Conservation (phyloP, 2,888 invertebrate species). For the Agrotis segetum region DNA sequence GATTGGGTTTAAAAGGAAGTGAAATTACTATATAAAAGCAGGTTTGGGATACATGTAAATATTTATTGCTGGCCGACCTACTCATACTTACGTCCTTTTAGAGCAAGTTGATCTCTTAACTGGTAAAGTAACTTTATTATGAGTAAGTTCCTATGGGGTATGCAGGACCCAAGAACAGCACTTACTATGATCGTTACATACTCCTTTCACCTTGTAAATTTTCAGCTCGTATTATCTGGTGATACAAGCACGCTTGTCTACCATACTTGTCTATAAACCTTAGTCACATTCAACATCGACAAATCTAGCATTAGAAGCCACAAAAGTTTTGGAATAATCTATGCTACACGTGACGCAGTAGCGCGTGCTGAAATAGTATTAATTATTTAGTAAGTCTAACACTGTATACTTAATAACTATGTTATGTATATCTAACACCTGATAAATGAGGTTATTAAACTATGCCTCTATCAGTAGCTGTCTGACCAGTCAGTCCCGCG, state of each 20-base stretch:
- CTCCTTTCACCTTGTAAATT: too few relatives aligned
- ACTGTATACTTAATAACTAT: conserved; percentile 17
- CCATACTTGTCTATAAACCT: neutral
- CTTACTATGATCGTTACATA: too few relatives aligned
- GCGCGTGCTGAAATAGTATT: conserved; percentile 15
- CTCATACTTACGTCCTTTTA: conserved; percentile 16
- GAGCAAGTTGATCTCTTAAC: neutral
- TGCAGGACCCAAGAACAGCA: too few relatives aligned
- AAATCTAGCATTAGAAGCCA: conserved; percentile 34
- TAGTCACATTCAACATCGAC: neutral
- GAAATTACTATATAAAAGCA: conserved; percentile 14
- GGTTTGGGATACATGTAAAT: conserved; percentile 29
- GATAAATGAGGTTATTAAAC: conserved; percentile 20
- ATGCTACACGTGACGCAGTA: conserved; percentile 14
- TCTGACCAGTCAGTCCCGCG: neutral
- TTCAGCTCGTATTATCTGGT: too few relatives aligned
- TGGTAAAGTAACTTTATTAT: neutral
- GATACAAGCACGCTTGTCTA: too few relatives aligned
- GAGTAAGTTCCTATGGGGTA: too few relatives aligned
- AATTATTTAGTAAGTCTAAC: conserved; percentile 1
- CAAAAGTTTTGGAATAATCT: conserved; percentile 23
- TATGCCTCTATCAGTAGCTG: neutral
- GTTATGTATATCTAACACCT: conserved; percentile 7
- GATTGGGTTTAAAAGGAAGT: conserved; percentile 38
- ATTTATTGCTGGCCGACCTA: neutral